Base-by-base conservation (phyloP, 2,113 vertebrate genomes). In the Microtus richardsoni region DNA sequence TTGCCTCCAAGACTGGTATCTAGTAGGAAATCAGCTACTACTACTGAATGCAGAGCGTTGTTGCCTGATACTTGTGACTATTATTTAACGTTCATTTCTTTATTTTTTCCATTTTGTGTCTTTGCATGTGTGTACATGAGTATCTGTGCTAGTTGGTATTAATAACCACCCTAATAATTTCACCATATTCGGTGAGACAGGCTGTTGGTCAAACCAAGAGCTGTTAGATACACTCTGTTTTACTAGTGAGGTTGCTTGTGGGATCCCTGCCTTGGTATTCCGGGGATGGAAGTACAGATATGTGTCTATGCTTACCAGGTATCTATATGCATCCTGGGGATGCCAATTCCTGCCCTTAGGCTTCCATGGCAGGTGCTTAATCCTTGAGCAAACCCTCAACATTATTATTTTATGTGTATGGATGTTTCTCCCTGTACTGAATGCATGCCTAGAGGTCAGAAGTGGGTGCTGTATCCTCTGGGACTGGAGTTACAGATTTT, bases 1-100 rank as follows among this genome's bases (percentile, higher is more conserved):
- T 99, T 82, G 82, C 93, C 77, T 88, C 96, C 54, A 97, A 97
- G 85, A 97, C 97, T 47, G 97, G 96, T 3, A 36, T 98, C 54
- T 98, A 95, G 95, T 60, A 94, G 36, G 74, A 66, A 70, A 71
- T 21, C 13, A 52, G 70, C 80, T 66, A 71, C 49, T n/a, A 47
- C 10, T n/a, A 84, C 75, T 39, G 54, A 47, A 0, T 41, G 39
- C 73, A 96, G 80, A 74, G 83, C 70, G 4, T 93, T 93, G 79
- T 83, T 80, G 44, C 92, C 90, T 95, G 5, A 90, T 95, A 96
- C 54, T 95, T 22, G 68, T 58, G 96, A 92, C 95, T 7, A 7
- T 83, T 44, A 85, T 5, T 30, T 60, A 28, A 85, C 16, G 21
- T 44, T 3, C n/a, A 33, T 66, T 66, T 84, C 4, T 66, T 44